Conservation (phyloP, 2,888 invertebrate species). For the Taphrorychus bicolor region DNA sequence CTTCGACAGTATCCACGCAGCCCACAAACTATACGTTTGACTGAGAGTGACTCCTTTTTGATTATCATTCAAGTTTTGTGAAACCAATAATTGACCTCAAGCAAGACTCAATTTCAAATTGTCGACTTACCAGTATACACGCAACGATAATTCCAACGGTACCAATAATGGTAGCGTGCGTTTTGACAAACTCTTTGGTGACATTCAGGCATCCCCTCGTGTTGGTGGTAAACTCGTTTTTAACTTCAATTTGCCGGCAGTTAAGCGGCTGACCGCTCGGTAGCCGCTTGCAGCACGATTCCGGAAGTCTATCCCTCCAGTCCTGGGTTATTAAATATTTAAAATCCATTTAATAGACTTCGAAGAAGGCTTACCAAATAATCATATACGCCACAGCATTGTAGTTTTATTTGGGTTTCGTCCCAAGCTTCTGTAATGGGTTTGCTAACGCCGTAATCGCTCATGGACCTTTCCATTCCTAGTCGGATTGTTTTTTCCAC, state of each 20-base stretch:
- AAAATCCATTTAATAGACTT: background rate
- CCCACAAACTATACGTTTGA: too few species aligned
- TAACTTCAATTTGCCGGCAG: conserved; percentile 63
- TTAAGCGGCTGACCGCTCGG: conserved; percentile 64
- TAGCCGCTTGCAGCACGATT: conserved; percentile 78
- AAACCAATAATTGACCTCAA: background rate
- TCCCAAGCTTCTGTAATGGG: conserved; percentile 87
- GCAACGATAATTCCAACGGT: conserved; percentile 83
- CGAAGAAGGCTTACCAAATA: conserved; percentile 60
- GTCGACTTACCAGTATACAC: conserved; percentile 77
- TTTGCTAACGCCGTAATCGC: conserved; percentile 73
- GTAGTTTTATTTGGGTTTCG: conserved; percentile 77
- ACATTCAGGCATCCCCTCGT: conserved; percentile 78
- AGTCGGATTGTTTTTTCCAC: conserved; percentile 77
- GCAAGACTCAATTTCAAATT: background rate
- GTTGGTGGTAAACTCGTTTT: conserved; percentile 70
- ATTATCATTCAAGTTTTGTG: background rate
- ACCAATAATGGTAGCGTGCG: conserved; percentile 82
- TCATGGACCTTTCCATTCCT: conserved; percentile 79
- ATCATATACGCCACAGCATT: conserved; percentile 84
- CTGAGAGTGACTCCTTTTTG: too few species aligned
- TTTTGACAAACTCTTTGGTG: conserved; percentile 74
- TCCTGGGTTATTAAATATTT: conserved; percentile 57
- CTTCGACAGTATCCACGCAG: too few species aligned
- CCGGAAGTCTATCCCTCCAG: conserved; percentile 77